Percentiles rank a stretch among this genome's conserved stretches.
phyloP scores from a whole-genome alignment of 2,888 invertebrate genomes.

The Synanthedon andrenaeformis region DNA sequence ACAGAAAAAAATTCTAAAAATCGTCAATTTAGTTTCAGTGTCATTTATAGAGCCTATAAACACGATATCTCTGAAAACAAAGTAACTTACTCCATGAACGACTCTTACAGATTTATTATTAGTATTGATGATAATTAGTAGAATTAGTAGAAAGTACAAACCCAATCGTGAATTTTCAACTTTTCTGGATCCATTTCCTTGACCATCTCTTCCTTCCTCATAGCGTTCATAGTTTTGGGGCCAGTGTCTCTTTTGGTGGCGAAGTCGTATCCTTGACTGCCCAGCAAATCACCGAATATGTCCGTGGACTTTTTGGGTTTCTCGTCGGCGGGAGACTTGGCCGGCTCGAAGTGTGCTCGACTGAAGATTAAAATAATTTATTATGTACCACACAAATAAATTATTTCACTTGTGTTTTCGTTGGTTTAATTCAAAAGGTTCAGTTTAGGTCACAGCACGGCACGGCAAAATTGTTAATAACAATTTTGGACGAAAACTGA shows the following conservation, averaged over 20 bases:
- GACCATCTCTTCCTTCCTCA: conserved; percentile 88
- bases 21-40: too few relatives aligned
- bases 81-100: too few relatives aligned
- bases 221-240: conserved; percentile 91
- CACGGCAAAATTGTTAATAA: too few relatives aligned
- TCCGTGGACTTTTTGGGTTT: conserved; percentile 70
- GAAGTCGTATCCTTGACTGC: conserved; percentile 90
- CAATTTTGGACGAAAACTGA: too few relatives aligned
- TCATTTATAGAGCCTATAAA: too few relatives aligned
- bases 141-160: conserved; percentile 28
- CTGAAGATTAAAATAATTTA: conserved; percentile 34
- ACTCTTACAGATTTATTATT: too few relatives aligned
- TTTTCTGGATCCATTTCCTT: conserved; percentile 94
- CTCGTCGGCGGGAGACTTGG: conserved; percentile 51
- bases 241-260: conserved; percentile 78
- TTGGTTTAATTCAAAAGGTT: too few relatives aligned
- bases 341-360: conserved; percentile 78
- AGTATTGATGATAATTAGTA: too few relatives aligned
- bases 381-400: not conserved
- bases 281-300: conserved; percentile 91
- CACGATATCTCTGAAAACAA: too few relatives aligned
- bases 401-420: too few relatives aligned
- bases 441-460: too few relatives aligned
- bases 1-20: too few relatives aligned
- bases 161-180: conserved; percentile 85